Percentiles rank a stretch among this genome's conserved stretches.
phyloP scores from a whole-genome alignment of 2,797 vertebrate genomes.

The Cirrhinus molitorella region DNA sequence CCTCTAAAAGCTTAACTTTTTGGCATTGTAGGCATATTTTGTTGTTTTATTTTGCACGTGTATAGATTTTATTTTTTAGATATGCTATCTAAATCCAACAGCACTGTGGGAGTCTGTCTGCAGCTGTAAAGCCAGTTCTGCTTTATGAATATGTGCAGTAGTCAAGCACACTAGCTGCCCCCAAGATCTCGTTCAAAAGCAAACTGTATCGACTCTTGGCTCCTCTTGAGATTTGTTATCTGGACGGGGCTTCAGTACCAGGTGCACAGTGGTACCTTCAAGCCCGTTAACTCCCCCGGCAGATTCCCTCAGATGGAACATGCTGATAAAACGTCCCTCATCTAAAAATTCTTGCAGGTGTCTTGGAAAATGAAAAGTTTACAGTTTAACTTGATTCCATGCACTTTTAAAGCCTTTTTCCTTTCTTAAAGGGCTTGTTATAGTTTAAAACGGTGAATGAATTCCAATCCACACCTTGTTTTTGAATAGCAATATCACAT shows the following conservation, averaged over 20 bases:
- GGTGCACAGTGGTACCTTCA: slow-evolving; percentile 63
- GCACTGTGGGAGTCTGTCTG: slow-evolving; percentile 28
- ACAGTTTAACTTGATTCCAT: slow-evolving; percentile 49
- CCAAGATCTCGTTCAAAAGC: slow-evolving; percentile 49
- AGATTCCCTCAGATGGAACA: slow-evolving; percentile 62
- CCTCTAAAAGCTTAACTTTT: neutral
- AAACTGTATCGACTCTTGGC: slow-evolving; percentile 51
- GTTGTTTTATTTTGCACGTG: neutral
- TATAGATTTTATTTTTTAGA: slow-evolving; percentile 8
- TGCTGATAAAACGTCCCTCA: slow-evolving; percentile 60
- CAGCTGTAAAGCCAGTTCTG: slow-evolving; percentile 36
- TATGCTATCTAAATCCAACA: slow-evolving; percentile 32
- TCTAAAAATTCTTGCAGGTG: slow-evolving; percentile 59
- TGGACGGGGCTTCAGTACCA: slow-evolving; percentile 61
- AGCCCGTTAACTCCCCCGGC: slow-evolving; percentile 45
- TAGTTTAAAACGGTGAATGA: neutral
- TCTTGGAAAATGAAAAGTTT: slow-evolving; percentile 56
- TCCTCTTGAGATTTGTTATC: slow-evolving; percentile 63
- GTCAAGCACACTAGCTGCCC: slow-evolving; percentile 36
- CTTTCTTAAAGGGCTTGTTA: neutral
- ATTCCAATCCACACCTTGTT: neutral
- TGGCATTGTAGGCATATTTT: neutral
- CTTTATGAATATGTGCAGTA: slow-evolving; percentile 41
- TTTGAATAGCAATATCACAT: neutral
- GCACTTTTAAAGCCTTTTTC: slow-evolving; percentile 10